Base-by-base conservation (phyloP, 2,113 vertebrate species). In the Damaliscus lunatus region DNA sequence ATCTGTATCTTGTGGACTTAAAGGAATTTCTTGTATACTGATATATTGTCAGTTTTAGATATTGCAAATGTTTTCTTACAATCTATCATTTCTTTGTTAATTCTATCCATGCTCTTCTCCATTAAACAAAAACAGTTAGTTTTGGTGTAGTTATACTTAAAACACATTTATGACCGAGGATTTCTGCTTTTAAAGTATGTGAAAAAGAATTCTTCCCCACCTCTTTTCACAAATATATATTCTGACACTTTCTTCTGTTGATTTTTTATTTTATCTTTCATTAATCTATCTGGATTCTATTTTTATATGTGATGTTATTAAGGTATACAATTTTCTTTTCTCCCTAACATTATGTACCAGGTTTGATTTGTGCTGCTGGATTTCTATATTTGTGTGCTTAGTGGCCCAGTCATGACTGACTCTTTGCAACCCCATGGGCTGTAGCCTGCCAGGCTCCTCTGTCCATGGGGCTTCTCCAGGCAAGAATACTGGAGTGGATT, bases 121-220 rank as follows among this genome's bases (percentile, higher is more conserved):
- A n/a, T 91, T 93, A 92, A 90, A 64, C 9, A 93, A 91, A 86
- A 96, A 50, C 43, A 77, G 13, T 82, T 90, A 60, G 62, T 87
- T 96, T 96, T 95, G 57, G 84, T 81, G 16, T 94, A 78, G 82
- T 59, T 48, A 83, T 82, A 67, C 43, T 87, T 74, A 93, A 71
- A 71, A 96, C 25, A 77, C 16, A 40, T 62, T 74, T 94, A 97
- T 64, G 48, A 43, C 77, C 74, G 43, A 84, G 84, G n/a, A 94
- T 80, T 93, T 91, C 27, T 92, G 87, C 12, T 87, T 87, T 89
- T 86, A n/a, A 46, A 85, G 16, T 93, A 62, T 89, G 94, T 96
- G 60, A 88, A 93, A 92, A 81, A 67, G 9, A 93, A 40, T 90
- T 88, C 1, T 90, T 90, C 16, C 27, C 25, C 40, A 62, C 14